Conservation (phyloP, 1,140 invertebrate genomes). For the Anastatus disparis region DNA sequence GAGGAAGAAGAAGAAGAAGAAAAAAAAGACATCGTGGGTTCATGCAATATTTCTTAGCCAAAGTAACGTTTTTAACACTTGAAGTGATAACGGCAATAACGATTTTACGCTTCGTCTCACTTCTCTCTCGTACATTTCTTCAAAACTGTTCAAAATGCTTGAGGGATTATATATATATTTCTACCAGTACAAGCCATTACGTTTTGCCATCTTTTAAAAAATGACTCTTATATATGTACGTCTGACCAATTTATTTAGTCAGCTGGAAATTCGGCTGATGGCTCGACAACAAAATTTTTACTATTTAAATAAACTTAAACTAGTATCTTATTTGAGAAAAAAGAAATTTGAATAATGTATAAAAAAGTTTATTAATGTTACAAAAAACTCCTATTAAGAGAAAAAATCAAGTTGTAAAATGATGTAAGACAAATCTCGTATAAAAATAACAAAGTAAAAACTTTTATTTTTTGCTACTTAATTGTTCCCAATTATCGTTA, state of each 20-base stretch:
- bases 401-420: no score
- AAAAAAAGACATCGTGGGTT: slow-evolving; percentile 12
- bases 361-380: no score
- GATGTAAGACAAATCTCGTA: no score
- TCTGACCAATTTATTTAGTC: not conserved
- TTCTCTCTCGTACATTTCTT: slow-evolving; percentile 9
- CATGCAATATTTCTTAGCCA: slow-evolving; percentile 11
- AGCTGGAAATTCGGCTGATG: no score
- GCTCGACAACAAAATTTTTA: no score
- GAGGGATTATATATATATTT: not conserved
- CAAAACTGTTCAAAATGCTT: not conserved
- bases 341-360: no score
- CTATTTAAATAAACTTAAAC: no score
- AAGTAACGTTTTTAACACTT: slow-evolving; percentile 8
- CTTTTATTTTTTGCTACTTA: no score
- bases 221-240: not conserved
- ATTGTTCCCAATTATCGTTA: no score
- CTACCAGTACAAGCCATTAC: not conserved
- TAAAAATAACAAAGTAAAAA: no score
- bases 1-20: not conserved
- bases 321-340: no score
- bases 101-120: slow-evolving; percentile 24
- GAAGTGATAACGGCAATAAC: slow-evolving; percentile 30
- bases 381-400: no score
- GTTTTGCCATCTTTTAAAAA: not conserved